Conservation (phyloP, 2,113 vertebrate genomes). For the Vulpes vulpes region DNA sequence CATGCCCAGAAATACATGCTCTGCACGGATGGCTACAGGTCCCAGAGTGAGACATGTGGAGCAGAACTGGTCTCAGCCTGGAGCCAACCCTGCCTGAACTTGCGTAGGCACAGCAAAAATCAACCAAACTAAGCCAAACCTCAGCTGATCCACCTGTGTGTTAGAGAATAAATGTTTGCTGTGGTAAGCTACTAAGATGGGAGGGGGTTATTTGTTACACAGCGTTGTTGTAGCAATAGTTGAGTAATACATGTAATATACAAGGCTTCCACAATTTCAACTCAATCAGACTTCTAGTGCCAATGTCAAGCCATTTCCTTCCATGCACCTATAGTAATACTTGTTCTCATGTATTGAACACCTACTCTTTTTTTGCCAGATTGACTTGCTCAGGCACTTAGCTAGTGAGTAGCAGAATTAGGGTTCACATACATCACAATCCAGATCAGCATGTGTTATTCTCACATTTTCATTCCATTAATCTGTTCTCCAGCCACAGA, state of each 20-base stretch:
- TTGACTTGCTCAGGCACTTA: background rate
- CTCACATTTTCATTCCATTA: background rate
- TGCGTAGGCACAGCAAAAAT: background rate
- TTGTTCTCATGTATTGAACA: background rate
- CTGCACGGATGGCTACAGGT: background rate
- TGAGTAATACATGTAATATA: background rate
- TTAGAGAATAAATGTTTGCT: slow-evolving; percentile 5
- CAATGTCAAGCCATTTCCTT: slow-evolving; percentile 17
- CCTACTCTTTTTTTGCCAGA: background rate
- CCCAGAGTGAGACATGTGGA: background rate
- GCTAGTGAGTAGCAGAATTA: background rate
- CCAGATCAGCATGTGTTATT: background rate
- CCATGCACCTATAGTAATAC: background rate
- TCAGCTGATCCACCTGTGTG: background rate
- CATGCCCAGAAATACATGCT: background rate
- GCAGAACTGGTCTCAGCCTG: background rate
- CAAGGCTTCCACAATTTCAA: background rate
- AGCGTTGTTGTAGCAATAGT: background rate
- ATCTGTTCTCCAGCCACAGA: background rate
- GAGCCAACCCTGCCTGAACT: background rate
- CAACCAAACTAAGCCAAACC: slow-evolving; percentile 28
- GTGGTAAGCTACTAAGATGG: slow-evolving; percentile 2
- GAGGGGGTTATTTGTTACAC: background rate
- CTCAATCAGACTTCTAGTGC: background rate
- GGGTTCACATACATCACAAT: background rate